A percentile compares a stretch with the other conserved stretches of the same genome.
Conservation (phyloP, 2,797 vertebrate genomes). For the Cyclura pinguis region DNA sequence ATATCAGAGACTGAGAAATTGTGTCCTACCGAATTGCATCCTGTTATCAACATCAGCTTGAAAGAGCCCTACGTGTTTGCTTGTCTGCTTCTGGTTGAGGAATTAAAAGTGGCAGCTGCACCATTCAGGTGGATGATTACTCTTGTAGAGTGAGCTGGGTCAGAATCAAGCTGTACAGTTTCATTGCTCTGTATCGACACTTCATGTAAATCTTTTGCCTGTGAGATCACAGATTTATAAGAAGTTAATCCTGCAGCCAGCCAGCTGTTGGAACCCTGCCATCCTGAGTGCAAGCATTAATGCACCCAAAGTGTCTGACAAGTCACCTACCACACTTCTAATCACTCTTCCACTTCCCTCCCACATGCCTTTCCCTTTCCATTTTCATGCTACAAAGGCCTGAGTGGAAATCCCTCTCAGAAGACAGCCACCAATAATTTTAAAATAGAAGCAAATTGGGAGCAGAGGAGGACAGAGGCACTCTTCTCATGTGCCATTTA, state of each 20-base stretch:
- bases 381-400: slow-evolving; percentile 4
- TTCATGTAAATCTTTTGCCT: slow-evolving; percentile 56
- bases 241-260: slow-evolving; percentile 27
- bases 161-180: slow-evolving; percentile 39
- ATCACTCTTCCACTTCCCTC: not conserved
- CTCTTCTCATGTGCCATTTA: not conserved
- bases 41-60: slow-evolving; percentile 48
- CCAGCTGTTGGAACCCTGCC: not conserved
- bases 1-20: slow-evolving; percentile 40
- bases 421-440: not conserved
- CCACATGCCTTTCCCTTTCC: not conserved
- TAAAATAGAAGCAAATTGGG: not conserved
- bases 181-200: slow-evolving; percentile 36
- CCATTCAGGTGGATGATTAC: slow-evolving; percentile 34
- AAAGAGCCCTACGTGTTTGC: slow-evolving; percentile 41
- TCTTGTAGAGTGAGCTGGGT: slow-evolving; percentile 36
- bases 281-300: slow-evolving; percentile 35
- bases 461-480: not conserved
- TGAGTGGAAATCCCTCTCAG: slow-evolving; percentile 6
- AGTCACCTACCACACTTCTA: slow-evolving; percentile 37
- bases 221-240: slow-evolving; percentile 38
- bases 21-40: slow-evolving; percentile 36
- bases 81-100: slow-evolving; percentile 30
- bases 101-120: slow-evolving; percentile 51
- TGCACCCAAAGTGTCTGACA: slow-evolving; percentile 48